A percentile compares a stretch with the other conserved stretches of the same genome.
Conservation (phyloP, 2,888 invertebrate genomes). For the Sisyra nigra region DNA sequence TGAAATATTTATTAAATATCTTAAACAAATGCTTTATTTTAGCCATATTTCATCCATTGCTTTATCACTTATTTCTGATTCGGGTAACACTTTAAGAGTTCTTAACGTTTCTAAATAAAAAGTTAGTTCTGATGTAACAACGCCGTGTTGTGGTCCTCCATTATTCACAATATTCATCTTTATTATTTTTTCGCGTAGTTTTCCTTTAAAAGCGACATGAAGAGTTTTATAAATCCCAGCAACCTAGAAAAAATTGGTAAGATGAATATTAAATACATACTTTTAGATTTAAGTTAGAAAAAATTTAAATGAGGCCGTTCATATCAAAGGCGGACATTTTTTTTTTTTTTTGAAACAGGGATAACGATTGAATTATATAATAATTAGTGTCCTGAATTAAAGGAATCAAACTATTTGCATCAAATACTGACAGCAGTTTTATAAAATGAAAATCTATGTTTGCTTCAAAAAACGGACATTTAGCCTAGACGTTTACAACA, state of each 20-base stretch:
- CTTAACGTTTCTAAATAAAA: constrained; percentile 80
- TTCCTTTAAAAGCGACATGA: constrained; percentile 73
- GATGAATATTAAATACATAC: background rate
- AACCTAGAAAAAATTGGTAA: constrained; percentile 18
- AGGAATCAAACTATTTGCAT: no score
- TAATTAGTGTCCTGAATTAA: no score
- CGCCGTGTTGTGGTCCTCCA: constrained; percentile 92
- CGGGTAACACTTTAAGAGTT: constrained; percentile 59
- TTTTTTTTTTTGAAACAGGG: no score
- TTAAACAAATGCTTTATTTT: constrained; percentile 28
- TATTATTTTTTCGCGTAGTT: constrained; percentile 65
- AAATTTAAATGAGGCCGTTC: no score
- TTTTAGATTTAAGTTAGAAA: background rate
- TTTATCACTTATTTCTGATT: constrained; percentile 54
- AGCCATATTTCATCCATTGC: constrained; percentile 74
- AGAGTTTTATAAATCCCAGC: constrained; percentile 39
- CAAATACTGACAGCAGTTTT: no score
- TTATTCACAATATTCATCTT: constrained; percentile 84
- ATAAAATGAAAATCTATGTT: no score
- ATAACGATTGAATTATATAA: no score
- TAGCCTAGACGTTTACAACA: no score
- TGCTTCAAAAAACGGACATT: no score
- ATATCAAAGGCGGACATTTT: background rate
- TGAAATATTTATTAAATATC: background rate
- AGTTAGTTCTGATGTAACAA: constrained; percentile 82